Conservation (phyloP, 2,888 invertebrate species). For the Ecliptopera silaceata region DNA sequence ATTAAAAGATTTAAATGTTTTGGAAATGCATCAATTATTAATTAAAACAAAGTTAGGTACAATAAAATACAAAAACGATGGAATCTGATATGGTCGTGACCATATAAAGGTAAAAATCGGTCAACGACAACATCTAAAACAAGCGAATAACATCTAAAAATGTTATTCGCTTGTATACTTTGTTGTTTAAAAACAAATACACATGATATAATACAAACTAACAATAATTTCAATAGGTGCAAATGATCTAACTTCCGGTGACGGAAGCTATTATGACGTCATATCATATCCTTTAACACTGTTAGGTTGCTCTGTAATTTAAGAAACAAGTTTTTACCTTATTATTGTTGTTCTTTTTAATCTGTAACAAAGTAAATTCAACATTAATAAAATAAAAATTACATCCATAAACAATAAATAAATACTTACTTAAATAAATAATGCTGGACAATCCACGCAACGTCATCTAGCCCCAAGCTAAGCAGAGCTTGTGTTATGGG, state of each 20-base stretch:
- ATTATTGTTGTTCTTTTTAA: slow-evolving; percentile 17
- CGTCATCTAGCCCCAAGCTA: too few relatives aligned
- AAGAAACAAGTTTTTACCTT: slow-evolving; percentile 27
- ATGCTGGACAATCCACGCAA: too few relatives aligned
- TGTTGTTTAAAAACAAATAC: slow-evolving; percentile 5
- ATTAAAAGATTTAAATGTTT: too few relatives aligned
- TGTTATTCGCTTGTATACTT: neutral
- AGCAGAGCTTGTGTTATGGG: too few relatives aligned
- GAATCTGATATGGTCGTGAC: too few relatives aligned
- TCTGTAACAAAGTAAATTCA: slow-evolving; percentile 29
- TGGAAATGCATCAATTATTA: too few relatives aligned
- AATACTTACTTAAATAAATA: too few relatives aligned
- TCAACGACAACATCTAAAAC: too few relatives aligned
- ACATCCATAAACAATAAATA: too few relatives aligned
- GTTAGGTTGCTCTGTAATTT: slow-evolving; percentile 9
- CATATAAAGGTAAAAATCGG: too few relatives aligned
- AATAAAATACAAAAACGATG: too few relatives aligned
- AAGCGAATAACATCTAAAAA: neutral
- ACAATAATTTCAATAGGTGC: slow-evolving; percentile 20
- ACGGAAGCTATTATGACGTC: slow-evolving; percentile 41
- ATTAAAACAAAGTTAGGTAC: too few relatives aligned
- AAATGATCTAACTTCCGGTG: slow-evolving; percentile 48
- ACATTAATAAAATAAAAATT: neutral
- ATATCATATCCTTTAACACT: slow-evolving; percentile 43
- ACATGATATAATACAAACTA: slow-evolving; percentile 15